Conservation (phyloP, 2,797 vertebrate species). For the Mormyrus proboscirostris region DNA sequence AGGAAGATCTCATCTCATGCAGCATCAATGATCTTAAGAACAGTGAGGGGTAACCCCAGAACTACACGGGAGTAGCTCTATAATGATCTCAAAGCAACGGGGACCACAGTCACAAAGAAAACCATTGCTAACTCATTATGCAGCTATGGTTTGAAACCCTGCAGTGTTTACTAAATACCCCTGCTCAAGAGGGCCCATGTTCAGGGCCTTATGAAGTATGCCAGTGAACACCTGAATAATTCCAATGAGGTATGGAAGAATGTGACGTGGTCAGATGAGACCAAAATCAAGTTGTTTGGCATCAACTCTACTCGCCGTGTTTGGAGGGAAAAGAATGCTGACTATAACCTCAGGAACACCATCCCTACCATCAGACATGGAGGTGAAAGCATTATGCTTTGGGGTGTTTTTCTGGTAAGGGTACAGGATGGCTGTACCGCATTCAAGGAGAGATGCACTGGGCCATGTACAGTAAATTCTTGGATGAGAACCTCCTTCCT, state of each 20-base stretch:
- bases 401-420: background rate
- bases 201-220: background rate
- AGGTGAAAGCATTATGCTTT: background rate
- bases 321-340: background rate
- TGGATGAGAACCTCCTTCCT: background rate
- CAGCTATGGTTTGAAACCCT: background rate
- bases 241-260: background rate
- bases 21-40: background rate
- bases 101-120: background rate
- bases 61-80: background rate
- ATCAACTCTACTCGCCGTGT: background rate
- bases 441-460: background rate
- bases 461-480: background rate
- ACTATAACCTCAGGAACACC: background rate
- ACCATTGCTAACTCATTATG: background rate
- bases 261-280: background rate
- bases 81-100: background rate
- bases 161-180: background rate
- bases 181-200: background rate
- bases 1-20: background rate
- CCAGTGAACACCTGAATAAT: background rate
- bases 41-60: background rate
- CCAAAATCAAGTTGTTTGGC: background rate
- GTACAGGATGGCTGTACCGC: background rate
- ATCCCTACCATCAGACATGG: background rate